Base-by-base conservation (phyloP, 2,113 vertebrate genomes). In the Emberiza fucata region DNA sequence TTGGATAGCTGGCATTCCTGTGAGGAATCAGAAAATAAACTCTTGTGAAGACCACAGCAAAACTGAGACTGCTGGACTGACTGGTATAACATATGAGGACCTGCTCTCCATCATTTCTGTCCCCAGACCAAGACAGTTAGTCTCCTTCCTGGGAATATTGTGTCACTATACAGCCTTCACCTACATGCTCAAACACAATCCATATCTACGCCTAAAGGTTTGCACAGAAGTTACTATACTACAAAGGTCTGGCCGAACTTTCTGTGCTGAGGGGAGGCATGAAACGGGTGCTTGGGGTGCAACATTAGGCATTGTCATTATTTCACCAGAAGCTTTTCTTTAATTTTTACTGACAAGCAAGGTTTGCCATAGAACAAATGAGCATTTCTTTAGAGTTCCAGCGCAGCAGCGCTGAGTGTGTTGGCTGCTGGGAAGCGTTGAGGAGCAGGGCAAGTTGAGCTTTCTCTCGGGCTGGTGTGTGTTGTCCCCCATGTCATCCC, bases 201-300 rank as follows among this genome's bases (percentile, higher is more conserved):
- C 31, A n/a, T 29, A 61, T 9, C 9, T 40, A 5, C 19, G 3
- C 24, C 47, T 31, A 21, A 79, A 70, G 33, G 23, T 76, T 69
- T 65, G 14, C 37, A n/a, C 45, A 50, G 3, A 0, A 45, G 44
- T 39, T 17, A 1, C 7, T 73, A 2, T 7, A 8, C 29, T 40
- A 9, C 19, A 28, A 31, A 51, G 25, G 5, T 27, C 22, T 86
- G 56, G 12, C 25, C 35, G 24, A 71, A 11, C 19, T 8, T 22
- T 12, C 13, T 21, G 0, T 0, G 0, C 29, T 11, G 17, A 77
- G 35, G 17, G 16, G 1, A 63, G 13, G 19, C 13, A 18, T 6
- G 15, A 22, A 68, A 11, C 0, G 0, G 4, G 8, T 29, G 7
- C 33, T 76, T 10, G 31, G 25, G 4, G 11, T 33, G 18, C 27